Conservation (phyloP, 1,140 invertebrate genomes). For the Leptinotarsa lineolata region DNA sequence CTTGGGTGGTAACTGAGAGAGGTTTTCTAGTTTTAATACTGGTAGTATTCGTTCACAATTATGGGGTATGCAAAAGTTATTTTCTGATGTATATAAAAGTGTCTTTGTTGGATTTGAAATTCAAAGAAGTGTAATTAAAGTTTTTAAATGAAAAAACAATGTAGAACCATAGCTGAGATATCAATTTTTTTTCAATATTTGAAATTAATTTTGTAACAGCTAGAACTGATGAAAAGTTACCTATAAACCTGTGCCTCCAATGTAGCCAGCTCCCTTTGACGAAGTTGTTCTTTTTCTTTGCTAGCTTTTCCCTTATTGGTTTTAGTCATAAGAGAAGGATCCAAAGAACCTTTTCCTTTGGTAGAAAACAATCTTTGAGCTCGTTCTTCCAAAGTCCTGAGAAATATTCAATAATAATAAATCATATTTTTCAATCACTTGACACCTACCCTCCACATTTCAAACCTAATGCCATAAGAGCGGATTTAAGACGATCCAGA, state of each 20-base stretch:
- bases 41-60: too few species aligned
- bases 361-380: conserved; percentile 94
- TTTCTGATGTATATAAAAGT: too few species aligned
- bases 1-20: too few species aligned
- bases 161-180: too few species aligned
- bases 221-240: conserved; percentile 46
- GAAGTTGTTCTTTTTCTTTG: conserved; percentile 71
- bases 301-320: conserved; percentile 71
- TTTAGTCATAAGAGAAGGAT: conserved; percentile 89
- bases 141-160: too few species aligned
- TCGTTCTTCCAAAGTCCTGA: conserved; percentile 89
- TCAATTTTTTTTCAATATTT: too few species aligned
- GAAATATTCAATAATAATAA: conserved; percentile 33
- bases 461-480: conserved; percentile 93
- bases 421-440: conserved; percentile 48
- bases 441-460: conserved; percentile 91
- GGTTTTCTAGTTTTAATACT: too few species aligned
- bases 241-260: conserved; percentile 89
- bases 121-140: too few species aligned
- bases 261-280: conserved; percentile 80
- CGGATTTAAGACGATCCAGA: conserved; percentile 95
- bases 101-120: too few species aligned
- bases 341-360: conserved; percentile 90
- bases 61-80: too few species aligned
- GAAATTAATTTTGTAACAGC: too few species aligned